Percentiles rank a stretch among this genome's conserved stretches.
These are phyloP conservation scores for Antedon mediterranea DNA, from an alignment of 53 echinoderm and acorn worm genomes.

Conservation along the genomic window DNA sequence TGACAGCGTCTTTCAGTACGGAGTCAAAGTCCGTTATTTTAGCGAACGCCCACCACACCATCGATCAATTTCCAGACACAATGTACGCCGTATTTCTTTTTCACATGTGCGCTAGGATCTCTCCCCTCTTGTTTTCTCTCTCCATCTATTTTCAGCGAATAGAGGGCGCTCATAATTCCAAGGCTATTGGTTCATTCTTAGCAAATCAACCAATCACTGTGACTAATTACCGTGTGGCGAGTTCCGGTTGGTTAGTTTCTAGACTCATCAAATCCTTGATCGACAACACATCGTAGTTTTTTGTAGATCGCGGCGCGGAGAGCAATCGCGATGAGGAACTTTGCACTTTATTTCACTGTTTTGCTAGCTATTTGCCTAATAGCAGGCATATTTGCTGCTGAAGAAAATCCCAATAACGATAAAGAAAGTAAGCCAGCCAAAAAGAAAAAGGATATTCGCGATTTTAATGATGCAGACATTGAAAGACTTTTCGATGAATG, in stretches of 20 bases:
- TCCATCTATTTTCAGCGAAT: not conserved
- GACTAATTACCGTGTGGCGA: not conserved
- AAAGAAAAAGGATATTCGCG: slow-evolving; percentile 81
- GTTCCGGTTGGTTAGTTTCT: not conserved
- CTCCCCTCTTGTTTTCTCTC: not conserved
- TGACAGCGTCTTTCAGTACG: not conserved
- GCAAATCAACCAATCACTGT: not conserved
- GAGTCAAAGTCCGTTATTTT: not conserved
- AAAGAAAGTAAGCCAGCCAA: slow-evolving; percentile 10
- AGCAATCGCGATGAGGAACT: not conserved
- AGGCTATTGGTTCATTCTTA: not conserved
- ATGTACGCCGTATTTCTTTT: not conserved
- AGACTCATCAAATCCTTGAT: no score
- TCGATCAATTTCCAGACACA: not conserved
- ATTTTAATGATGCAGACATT: slow-evolving; percentile 83
- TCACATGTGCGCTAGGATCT: not conserved
- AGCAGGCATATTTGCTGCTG: not conserved
- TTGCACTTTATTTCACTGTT: not conserved
- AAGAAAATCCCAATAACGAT: not conserved
- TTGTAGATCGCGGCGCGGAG: no score
- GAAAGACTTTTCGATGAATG: slow-evolving; percentile 75
- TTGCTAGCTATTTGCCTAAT: not conserved
- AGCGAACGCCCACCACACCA: not conserved
- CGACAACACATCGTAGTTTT: no score
- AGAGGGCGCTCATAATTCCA: not conserved